Conservation (phyloP, 2,113 vertebrate species). For the Salvelinus namaycush region DNA sequence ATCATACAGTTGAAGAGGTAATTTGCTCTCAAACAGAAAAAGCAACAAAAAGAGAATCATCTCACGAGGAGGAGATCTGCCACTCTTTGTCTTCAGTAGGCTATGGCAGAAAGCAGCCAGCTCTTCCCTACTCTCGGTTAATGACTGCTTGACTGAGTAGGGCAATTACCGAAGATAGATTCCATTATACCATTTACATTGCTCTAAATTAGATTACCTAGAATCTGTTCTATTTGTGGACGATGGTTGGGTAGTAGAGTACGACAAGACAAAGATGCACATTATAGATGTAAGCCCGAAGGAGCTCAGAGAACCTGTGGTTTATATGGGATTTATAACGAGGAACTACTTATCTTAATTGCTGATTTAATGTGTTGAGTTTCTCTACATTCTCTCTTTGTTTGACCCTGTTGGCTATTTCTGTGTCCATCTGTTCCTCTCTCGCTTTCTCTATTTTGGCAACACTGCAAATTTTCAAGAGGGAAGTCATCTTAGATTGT, state of each 20-base stretch:
- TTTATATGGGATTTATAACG: neutral
- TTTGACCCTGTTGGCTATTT: neutral
- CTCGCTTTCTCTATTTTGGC: too few relatives aligned
- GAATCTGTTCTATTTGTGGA: conserved; percentile 54
- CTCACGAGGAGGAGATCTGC: conserved; percentile 12
- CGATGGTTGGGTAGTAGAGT: neutral
- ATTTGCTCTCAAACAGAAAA: neutral
- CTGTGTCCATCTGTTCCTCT: neutral
- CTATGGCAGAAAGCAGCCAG: conserved; percentile 31
- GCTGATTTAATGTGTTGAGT: neutral
- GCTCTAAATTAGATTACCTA: conserved; percentile 56
- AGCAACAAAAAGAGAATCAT: neutral
- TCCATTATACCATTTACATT: conserved; percentile 60
- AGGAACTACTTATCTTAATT: neutral
- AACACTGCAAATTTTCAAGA: too few relatives aligned
- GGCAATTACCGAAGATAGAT: conserved; percentile 57
- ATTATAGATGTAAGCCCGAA: neutral
- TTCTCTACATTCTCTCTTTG: neutral
- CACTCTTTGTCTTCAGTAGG: conserved; percentile 20
- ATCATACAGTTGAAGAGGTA: neutral
- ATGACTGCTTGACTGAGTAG: conserved; percentile 59
- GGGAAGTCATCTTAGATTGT: too few relatives aligned
- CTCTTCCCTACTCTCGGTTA: conserved; percentile 37
- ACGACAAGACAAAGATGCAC: neutral
- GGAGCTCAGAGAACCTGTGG: neutral